A percentile compares a stretch with the other conserved stretches of the same genome.
phyloP scores from a whole-genome alignment of 2,797 vertebrate species.

The Sphenodon punctatus region DNA sequence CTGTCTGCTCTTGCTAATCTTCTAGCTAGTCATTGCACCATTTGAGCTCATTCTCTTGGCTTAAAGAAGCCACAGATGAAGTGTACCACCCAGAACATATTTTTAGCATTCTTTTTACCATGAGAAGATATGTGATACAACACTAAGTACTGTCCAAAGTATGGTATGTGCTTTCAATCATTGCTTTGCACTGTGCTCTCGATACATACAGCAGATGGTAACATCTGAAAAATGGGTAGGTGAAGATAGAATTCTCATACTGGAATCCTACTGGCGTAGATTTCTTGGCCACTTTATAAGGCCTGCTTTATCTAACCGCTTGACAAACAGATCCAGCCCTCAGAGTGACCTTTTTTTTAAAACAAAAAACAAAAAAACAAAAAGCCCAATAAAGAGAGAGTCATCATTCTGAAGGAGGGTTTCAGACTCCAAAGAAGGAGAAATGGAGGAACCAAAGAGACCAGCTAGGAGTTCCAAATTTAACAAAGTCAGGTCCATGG shows the following conservation, averaged over 20 bases:
- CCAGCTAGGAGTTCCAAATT: neutral
- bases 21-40: constrained; percentile 22
- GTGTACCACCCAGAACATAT: constrained; percentile 22
- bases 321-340: neutral
- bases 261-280: neutral
- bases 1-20: constrained; percentile 48
- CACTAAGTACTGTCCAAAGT: neutral
- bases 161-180: neutral
- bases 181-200: neutral
- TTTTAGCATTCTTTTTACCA: constrained; percentile 38
- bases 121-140: neutral
- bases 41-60: constrained; percentile 14
- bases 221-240: neutral
- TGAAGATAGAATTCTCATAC: neutral
- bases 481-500: neutral
- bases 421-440: neutral
- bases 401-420: neutral
- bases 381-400: neutral
- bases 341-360: neutral
- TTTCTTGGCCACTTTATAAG: neutral
- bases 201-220: neutral
- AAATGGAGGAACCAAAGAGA: neutral
- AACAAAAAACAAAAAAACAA: neutral
- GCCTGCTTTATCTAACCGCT: neutral
- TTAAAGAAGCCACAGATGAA: neutral